A percentile compares a stretch with the other conserved stretches of the same genome.
Evolutionary conservation across 2,113 vertebrate species (phyloP).

Genomic region (Nettapus auritus): DNA sequence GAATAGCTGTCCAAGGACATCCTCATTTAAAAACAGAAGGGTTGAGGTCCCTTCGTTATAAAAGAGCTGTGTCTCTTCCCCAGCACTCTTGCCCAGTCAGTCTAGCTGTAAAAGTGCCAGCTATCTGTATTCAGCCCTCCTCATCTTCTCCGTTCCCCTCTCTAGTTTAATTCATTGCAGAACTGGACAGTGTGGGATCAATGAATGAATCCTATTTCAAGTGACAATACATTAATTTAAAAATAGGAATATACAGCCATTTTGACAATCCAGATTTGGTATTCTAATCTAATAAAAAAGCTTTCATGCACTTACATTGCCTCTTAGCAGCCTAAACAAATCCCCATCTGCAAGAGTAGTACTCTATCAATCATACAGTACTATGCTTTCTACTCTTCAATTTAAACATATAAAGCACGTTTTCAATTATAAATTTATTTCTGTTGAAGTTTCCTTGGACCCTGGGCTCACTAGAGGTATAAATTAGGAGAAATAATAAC

Average conservation of each 20-base stretch:
- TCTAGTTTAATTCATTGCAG: not conserved
- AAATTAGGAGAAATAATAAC: not conserved
- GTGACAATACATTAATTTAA: not conserved
- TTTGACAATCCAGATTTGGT: slow-evolving; percentile 5
- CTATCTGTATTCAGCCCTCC: not conserved
- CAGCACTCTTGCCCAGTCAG: not conserved
- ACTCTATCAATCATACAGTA: not conserved
- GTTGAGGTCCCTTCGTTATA: not conserved
- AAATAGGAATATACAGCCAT: not conserved
- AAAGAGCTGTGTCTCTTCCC: not conserved
- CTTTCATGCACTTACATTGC: slow-evolving; percentile 34
- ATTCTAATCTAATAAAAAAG: slow-evolving; percentile 52
- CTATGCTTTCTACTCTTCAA: not conserved
- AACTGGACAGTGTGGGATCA: not conserved
- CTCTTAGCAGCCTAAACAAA: slow-evolving; percentile 19
- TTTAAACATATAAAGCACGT: not conserved
- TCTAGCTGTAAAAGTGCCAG: not conserved
- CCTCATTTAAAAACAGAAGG: not conserved
- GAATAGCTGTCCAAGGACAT: not conserved
- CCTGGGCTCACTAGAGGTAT: not conserved
- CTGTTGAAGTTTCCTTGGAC: not conserved
- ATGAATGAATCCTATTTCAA: slow-evolving; percentile 19
- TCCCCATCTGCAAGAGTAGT: not conserved
- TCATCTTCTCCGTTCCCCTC: not conserved
- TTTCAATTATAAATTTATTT: not conserved